Percentiles rank a stretch among this genome's conserved stretches.
Evolutionary conservation across 2,797 vertebrate genomes (phyloP).

Genomic region (Pseudopleuronectes americanus): DNA sequence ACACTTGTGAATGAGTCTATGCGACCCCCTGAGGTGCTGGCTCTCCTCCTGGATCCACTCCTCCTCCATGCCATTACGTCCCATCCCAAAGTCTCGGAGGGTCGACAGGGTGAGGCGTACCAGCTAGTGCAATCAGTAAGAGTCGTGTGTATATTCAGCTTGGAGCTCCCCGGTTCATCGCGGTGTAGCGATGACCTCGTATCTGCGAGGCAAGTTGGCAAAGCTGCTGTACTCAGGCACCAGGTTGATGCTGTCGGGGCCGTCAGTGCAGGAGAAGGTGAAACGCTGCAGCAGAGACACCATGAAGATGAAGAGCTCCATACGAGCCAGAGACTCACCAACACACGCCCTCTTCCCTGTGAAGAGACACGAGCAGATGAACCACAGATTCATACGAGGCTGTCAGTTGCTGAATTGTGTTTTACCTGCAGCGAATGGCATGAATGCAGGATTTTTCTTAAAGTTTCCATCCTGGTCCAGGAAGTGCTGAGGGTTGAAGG

Average conservation of each 20-base stretch:
- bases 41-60: slow-evolving; percentile 81
- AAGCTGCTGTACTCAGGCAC: slow-evolving; percentile 79
- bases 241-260: slow-evolving; percentile 63
- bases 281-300: slow-evolving; percentile 80
- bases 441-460: slow-evolving; percentile 77
- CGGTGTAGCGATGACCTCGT: slow-evolving; percentile 75
- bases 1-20: slow-evolving; percentile 55
- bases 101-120: slow-evolving; percentile 77
- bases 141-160: no score
- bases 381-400: no score
- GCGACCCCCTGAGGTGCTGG: slow-evolving; percentile 57
- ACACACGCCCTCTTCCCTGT: slow-evolving; percentile 86
- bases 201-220: slow-evolving; percentile 77
- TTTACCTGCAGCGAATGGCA: slow-evolving; percentile 79
- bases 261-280: slow-evolving; percentile 58
- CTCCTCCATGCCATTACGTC: slow-evolving; percentile 78
- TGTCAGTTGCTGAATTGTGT: no score
- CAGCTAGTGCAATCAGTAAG: slow-evolving; percentile 70
- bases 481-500: slow-evolving; percentile 80
- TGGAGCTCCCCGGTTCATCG: slow-evolving; percentile 9
- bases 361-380: not conserved
- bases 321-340: slow-evolving; percentile 84
- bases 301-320: slow-evolving; percentile 86
- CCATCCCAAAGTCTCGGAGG: slow-evolving; percentile 83
- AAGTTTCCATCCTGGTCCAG: slow-evolving; percentile 78